Conservation (phyloP, 1,140 invertebrate species). For the Grapholita molesta region DNA sequence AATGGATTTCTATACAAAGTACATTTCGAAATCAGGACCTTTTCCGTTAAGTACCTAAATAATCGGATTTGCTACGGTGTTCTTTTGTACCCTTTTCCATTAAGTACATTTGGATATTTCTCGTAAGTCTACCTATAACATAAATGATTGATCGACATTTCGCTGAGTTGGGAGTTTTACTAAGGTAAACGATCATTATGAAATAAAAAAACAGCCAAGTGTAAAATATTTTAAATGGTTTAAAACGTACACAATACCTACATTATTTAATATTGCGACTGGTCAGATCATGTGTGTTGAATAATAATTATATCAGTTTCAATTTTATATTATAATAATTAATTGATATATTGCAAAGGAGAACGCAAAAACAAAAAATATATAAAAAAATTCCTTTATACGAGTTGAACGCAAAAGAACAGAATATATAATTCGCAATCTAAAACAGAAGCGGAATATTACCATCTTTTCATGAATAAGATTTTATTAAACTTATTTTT, state of each 20-base stretch:
- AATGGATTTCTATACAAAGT: not conserved
- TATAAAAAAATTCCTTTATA: not conserved
- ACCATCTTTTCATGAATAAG: not conserved
- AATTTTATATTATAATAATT: not conserved
- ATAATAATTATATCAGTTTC: not conserved
- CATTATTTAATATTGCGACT: conserved; percentile 27
- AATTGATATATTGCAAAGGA: not conserved
- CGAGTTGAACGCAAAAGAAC: not conserved
- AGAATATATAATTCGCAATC: not conserved
- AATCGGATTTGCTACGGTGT: not conserved
- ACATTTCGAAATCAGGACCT: not conserved
- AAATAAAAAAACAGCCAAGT: not conserved
- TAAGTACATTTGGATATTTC: not conserved
- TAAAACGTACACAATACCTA: conserved; percentile 1
- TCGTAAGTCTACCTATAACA: too few species aligned
- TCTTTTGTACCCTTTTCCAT: not conserved
- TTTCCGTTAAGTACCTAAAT: not conserved
- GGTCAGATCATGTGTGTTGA: conserved; percentile 35
- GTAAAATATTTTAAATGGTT: not conserved
- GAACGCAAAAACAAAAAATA: not conserved
- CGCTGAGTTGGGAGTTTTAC: too few species aligned
- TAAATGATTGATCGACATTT: too few species aligned
- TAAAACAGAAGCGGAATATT: not conserved
- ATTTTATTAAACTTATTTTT: not conserved
- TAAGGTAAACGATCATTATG: not conserved